Base-by-base conservation (phyloP, 2,888 invertebrate species). In the Prosopocoilus inquinatus region DNA sequence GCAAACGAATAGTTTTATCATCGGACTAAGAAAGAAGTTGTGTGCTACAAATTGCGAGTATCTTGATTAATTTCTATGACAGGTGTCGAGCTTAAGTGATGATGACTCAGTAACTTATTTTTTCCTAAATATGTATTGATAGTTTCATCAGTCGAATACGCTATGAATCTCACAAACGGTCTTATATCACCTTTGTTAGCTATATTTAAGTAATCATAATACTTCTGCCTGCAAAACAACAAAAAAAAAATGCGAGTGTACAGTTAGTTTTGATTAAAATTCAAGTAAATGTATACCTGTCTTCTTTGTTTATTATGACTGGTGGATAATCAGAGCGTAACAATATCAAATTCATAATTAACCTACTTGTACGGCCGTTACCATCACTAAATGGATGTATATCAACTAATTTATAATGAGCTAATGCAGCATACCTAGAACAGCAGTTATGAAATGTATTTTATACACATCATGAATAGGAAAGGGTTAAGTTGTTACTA, bases 311-410 rank as follows among this genome's bases (percentile, higher is more conserved):
- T 60, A 97, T 90, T 64, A 96, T 95, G 9, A 97, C 94, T 0
- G 97, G 96, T 0, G 97, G 97, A 79, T 91, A 98, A 0, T 97
- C 96, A 1, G 93, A 92, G 75, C 90, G 91, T 91, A 98, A 92
- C 33, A 98, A 82, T 60, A 98, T 86, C 65, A 96, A 84, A 78
- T 98, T 98, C 96, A 98, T 97, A 1, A 98, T 82, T 16, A 98
- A 81, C 28, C 98, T 84, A 9, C 96, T 94, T 0, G 97, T 97
- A 70, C 98, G 84, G 0, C 97, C 98, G 72, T 98, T 98, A 46
- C 98, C 97, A 76, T 98, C 97, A 2, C 90, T 84, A 78, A 98
- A 98, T 0, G 98, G 98, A 80, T 98, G 98, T 64, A 98, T 96
- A 72, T 92, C 91, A 0, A 98, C 98, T 43, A 98, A 77, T 78